A percentile compares a stretch with the other conserved stretches of the same genome.
Evolutionary conservation across 2,797 vertebrate genomes (phyloP).

Genomic region (Neopelma chrysocephalum): DNA sequence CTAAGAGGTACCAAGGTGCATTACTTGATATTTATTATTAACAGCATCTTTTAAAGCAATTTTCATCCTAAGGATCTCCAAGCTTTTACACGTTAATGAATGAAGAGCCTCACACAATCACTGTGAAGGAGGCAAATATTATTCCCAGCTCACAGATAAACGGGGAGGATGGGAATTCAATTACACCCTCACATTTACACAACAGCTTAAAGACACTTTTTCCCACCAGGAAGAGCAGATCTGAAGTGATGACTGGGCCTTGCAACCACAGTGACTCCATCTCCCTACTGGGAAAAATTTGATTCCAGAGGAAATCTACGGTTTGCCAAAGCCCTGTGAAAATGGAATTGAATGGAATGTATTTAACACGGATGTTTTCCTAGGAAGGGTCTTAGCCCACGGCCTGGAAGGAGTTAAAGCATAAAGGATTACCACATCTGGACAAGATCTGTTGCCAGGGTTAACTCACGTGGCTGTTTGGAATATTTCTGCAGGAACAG

Average conservation of each 20-base stretch:
- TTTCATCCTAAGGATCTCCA: slow-evolving; percentile 38
- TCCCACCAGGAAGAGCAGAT: not conserved
- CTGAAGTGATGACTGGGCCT: not conserved
- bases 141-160: slow-evolving; percentile 1
- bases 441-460: slow-evolving; percentile 8
- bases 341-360: not conserved
- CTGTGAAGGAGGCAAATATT: slow-evolving; percentile 37
- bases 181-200: not conserved
- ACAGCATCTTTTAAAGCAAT: slow-evolving; percentile 48
- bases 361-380: not conserved
- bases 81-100: slow-evolving; percentile 51
- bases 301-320: not conserved
- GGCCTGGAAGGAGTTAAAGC: slow-evolving; percentile 25
- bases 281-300: not conserved
- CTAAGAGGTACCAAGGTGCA: slow-evolving; percentile 50
- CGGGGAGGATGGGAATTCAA: slow-evolving; percentile 20
- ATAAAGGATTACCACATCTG: not conserved
- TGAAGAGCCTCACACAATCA: not conserved
- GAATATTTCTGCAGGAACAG: not conserved
- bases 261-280: not conserved
- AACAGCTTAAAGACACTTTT: not conserved
- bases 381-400: not conserved
- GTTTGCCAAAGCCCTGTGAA: not conserved
- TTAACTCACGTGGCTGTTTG: not conserved
- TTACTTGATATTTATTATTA: slow-evolving; percentile 60